Conservation (phyloP, 1,140 invertebrate species). For the Acarapis woodi region DNA sequence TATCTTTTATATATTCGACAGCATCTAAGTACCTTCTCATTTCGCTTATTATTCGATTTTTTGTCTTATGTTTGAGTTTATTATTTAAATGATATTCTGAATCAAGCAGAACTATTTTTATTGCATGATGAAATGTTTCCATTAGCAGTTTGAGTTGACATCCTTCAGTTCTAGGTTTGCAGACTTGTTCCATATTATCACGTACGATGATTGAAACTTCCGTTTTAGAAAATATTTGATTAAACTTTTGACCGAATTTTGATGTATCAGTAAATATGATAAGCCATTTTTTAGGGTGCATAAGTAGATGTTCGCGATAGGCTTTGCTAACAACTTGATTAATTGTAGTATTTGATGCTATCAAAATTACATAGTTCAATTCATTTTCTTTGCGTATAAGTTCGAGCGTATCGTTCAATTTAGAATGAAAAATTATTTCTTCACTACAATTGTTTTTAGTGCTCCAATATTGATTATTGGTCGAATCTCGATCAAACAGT, state of each 20-base stretch:
- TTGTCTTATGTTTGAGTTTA: conserved; percentile 1
- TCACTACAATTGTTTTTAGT: too few relatives aligned
- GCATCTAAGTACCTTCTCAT: neutral
- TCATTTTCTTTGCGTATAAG: neutral
- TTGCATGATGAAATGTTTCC: neutral
- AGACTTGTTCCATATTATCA: neutral
- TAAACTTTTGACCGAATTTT: neutral
- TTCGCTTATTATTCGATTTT: conserved; percentile 7
- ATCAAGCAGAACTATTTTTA: neutral
- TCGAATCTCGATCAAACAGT: neutral
- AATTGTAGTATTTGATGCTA: neutral
- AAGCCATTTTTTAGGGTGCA: conserved; percentile 1
- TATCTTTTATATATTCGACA: neutral
- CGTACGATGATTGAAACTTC: neutral
- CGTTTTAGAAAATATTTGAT: neutral
- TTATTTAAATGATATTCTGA: conserved; percentile 4
- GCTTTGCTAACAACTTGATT: neutral
- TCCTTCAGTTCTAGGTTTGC: conserved; percentile 1
- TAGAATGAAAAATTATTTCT: too few relatives aligned
- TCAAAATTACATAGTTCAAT: neutral
- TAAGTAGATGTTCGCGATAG: neutral
- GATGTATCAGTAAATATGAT: conserved; percentile 1
- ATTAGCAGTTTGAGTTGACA: conserved; percentile 7
- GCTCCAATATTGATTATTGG: too few relatives aligned
- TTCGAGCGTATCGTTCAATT: too few relatives aligned